Evolutionary conservation across 2,888 invertebrate genomes (phyloP), one percentile per base, ranked within the genome.

Genomic region (Mycogona germanica): DNA sequence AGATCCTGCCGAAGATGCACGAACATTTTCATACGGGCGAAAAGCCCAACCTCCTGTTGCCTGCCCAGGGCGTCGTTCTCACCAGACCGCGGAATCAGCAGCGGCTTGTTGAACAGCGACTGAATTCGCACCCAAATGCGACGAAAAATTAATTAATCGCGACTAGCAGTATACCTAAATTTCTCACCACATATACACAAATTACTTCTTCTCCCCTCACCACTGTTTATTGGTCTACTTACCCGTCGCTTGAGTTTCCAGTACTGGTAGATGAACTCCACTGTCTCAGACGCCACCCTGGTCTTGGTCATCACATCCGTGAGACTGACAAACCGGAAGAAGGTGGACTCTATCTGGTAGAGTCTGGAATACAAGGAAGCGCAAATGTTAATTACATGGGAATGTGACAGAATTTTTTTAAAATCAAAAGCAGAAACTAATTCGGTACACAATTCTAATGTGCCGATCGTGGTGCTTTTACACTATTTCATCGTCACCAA

Each of bases 1-100:
- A 96, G 74, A 72, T 97, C 95, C 72, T 96, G 96, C 44, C 96
- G 76, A 44, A 96, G 73, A 67, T 95, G 93, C 23, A 96, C 93
- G 70, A 96, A 93, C 78, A 87, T 87, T 70, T 89, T 87, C 82
- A 95, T 87, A 68, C 92, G 87, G 64, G 95, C 93, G 56, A 60
- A 61, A 9, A 53, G 55, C 56, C 84, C 73, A 72, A 95, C 93
- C 48, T 79, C 91, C 68, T 91, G 87, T 63, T 76, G 75, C 56
- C 70, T 64, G 47, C 84, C 81, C 60, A 88, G 73, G 66, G 87
- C 76, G 67, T 89, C 87, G 26, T 72, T 82, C 65, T 89, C 89
- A 64, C 89, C 88, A 3, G 83, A 82, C 69, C 87, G 85, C 1
- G 89, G 88, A 37, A 86, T 84, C 63, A 92, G 73, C 52, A 92